Conservation (phyloP, 2,797 vertebrate genomes). For the Sebastes taczanowskii region DNA sequence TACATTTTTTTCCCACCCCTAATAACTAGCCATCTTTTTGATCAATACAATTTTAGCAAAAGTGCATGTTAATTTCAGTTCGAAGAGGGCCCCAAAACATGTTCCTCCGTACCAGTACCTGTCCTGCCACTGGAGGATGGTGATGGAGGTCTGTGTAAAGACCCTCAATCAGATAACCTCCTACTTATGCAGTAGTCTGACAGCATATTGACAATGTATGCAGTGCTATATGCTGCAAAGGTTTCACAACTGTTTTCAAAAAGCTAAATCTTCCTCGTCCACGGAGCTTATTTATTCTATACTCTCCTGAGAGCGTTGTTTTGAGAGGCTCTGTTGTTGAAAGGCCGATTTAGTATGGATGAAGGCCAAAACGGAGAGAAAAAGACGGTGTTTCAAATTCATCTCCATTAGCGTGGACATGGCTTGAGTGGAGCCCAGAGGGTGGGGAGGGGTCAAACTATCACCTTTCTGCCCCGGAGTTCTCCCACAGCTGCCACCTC, state of each 20-base stretch:
- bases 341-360: conserved; percentile 1
- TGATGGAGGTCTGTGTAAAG: no score
- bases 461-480: conserved; percentile 57
- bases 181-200: background rate
- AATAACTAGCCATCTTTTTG: background rate
- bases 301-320: background rate
- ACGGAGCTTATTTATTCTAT: background rate
- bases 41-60: background rate
- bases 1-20: no score
- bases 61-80: background rate
- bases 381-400: conserved; percentile 35
- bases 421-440: conserved; percentile 26
- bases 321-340: background rate
- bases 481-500: conserved; percentile 62
- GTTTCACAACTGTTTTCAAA: background rate
- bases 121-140: background rate
- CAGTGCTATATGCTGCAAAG: background rate
- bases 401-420: conserved; percentile 36
- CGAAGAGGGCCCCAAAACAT: background rate
- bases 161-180: no score
- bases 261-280: background rate
- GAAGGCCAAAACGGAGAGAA: conserved; percentile 21
- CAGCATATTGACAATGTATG: background rate
- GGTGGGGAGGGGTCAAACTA: conserved; percentile 50
- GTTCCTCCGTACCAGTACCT: background rate